Evolutionary conservation across 2,797 vertebrate species (phyloP), one percentile per base, ranked within the genome.

Genomic region (Urocyon cinereoargenteus): DNA sequence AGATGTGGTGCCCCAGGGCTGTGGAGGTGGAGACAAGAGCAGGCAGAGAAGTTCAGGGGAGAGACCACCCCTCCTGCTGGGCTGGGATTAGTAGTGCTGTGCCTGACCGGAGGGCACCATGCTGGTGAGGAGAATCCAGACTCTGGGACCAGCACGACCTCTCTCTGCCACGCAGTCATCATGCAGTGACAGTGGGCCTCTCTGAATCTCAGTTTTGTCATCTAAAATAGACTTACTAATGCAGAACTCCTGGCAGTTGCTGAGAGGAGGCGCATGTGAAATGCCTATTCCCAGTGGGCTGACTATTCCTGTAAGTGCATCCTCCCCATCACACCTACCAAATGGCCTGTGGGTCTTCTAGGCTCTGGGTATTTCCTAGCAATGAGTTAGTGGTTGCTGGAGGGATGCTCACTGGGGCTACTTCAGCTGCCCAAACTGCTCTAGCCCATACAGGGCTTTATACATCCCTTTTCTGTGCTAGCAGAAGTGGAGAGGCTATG

Each of bases 21-120:
- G 34, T 24, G 57, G 59, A 40, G 40, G 57, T 26, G 1, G 49
- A 31, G 18, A 9, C 0, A 0, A 13, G 22, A 18, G 12, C 68
- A 22, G 70, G 19, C 34, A 64, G 73, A n/a, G 7, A 45, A 49
- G 19, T 0, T 3, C 9, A 0, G 62, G 8, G 55, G 31, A 12
- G 6, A 78, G 40, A 34, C 28, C 16, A 5, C 24, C 15, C 8
- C 31, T 59, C 0, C 3, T 1, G 61, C 55, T 2, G 8, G 8
- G n/a, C 5, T 1, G 45, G 62, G 31, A 14, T 34, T 49, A 1
- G 26, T 3, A 31, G 57, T 68, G 34, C 53, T 18, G 34, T 28
- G 45, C 9, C 66, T 3, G 1, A 2, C 0, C 1, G 15, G 13
- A 49, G 55, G 13, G 0, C 0, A 6, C 86, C 0, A 0, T 1